Evolutionary conservation across 1,140 invertebrate genomes (phyloP), one percentile per base, ranked within the genome.

Genomic region (Leptinotarsa lineolata): DNA sequence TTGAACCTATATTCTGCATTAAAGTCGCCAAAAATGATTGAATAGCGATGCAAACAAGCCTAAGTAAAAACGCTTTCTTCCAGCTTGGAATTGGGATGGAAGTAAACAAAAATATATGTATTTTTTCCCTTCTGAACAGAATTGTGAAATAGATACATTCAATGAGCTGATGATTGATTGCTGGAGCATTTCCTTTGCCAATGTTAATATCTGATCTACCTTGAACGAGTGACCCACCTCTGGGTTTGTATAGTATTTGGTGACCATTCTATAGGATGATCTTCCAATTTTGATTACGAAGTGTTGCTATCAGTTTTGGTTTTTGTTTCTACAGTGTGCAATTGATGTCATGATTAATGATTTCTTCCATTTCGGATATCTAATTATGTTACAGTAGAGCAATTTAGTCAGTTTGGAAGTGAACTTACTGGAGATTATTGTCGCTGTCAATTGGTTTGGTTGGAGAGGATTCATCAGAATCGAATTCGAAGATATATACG

Each of bases 101-200:
- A 61, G 59, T 61, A 61, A 11, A 61, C 59, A 2, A 61, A 61
- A 20, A 61, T 61, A 61, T 18, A 61, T 61, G 59, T 11, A 61
- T 2, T 61, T 61, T 61, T 8, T 61, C 5, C 59, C 11, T n/a
- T n/a, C 11, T 8, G 4, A 61, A 61, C n/a, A 2, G 59, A 22
- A 61, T 61, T 16, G 59, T 61, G 21, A 61, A 61, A 61, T 61
- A 4, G 8, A 61, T 61, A 61, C 5, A 61, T 61, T 61, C 18
- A n/a, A 15, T 61, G 5, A 61, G 59, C 21, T 61, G 59, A 61
- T 61, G n/a, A 61, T 61, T 61, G n/a, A 61, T 18, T 61, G 59
- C 59, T 61, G 59, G 59, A 61, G n/a, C 11, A n/a, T 61, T 61
- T 11, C 11, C 59, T n/a, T 61, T 61, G n/a, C 59, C 59, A n/a